A percentile compares a stretch with the other conserved stretches of the same genome.
These are phyloP conservation scores for Thunnus thynnus DNA, from an alignment of 2,113 vertebrate genomes.

Conservation along the genomic window DNA sequence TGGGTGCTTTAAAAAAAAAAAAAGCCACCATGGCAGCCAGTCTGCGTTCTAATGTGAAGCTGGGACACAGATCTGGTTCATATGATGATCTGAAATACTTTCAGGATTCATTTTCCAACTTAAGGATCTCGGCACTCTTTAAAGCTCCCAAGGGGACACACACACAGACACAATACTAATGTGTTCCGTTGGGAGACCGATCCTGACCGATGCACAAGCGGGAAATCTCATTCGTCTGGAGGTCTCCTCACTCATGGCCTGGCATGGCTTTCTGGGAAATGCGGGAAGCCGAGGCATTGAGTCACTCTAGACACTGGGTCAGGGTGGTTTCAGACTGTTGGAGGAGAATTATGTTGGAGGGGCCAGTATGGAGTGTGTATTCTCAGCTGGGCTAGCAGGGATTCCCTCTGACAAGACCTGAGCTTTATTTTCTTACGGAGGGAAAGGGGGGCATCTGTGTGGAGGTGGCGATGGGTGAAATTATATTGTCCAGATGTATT, in stretches of 20 bases:
- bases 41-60: constrained; percentile 56
- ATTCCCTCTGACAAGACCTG: constrained; percentile 83
- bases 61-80: constrained; percentile 58
- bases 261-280: constrained; percentile 80
- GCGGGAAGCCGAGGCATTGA: constrained; percentile 76
- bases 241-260: constrained; percentile 70
- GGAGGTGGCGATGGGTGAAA: constrained; percentile 76
- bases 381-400: constrained; percentile 77
- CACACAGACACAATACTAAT: constrained; percentile 60
- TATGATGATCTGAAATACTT: constrained; percentile 71
- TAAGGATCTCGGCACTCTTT: constrained; percentile 50
- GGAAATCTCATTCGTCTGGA: constrained; percentile 76
- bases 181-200: constrained; percentile 67
- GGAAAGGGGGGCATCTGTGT: constrained; percentile 25
- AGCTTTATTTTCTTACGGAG: constrained; percentile 66
- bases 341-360: constrained; percentile 70
- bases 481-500: constrained; percentile 81
- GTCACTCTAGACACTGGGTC: constrained; percentile 77
- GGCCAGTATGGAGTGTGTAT: constrained; percentile 72
- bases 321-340: constrained; percentile 72
- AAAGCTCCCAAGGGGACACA: constrained; percentile 40
- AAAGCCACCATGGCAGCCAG: constrained; percentile 52
- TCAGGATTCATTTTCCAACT: constrained; percentile 74
- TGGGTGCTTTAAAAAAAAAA: constrained; percentile 45
- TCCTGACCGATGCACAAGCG: constrained; percentile 64